These are phyloP conservation scores for Malthinus seriepunctatus DNA, from an alignment of 2,888 invertebrate species.

Conservation along the genomic window DNA sequence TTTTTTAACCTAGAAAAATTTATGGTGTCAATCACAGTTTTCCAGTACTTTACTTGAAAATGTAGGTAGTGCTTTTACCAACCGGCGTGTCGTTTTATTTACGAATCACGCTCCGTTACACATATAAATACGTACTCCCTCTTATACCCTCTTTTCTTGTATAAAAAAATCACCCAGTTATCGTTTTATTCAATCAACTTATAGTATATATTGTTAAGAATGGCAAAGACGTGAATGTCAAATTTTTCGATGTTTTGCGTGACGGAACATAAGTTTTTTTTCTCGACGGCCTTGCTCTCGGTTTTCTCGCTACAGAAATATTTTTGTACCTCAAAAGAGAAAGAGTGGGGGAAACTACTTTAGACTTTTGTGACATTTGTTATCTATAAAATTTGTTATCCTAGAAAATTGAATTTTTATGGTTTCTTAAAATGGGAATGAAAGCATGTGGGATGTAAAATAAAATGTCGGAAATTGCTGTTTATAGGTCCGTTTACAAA, in stretches of 20 bases:
- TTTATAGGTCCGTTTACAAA: conserved; percentile 5
- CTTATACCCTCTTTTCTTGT: not conserved
- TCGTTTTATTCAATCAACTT: conserved; percentile 3
- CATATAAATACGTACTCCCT: not conserved
- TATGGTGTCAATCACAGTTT: not conserved
- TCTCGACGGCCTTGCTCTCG: not conserved
- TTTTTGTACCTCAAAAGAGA: too few species aligned
- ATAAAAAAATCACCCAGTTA: not conserved
- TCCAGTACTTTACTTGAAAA: not conserved
- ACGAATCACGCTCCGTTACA: not conserved
- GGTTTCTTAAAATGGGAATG: conserved; percentile 3
- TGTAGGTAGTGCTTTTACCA: not conserved
- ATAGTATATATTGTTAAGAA: not conserved
- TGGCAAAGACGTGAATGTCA: not conserved
- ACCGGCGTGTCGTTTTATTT: not conserved
- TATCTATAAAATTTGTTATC: conserved; percentile 6
- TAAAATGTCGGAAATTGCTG: conserved; percentile 4
- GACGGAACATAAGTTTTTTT: not conserved
- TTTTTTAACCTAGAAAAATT: not conserved
- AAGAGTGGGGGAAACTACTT: not conserved
- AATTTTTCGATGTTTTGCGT: conserved; percentile 2
- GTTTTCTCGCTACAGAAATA: not conserved
- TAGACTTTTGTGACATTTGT: not conserved
- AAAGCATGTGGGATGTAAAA: conserved; percentile 4
- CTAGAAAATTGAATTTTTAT: conserved; percentile 6